Conservation (phyloP, 2,797 vertebrate genomes). For the Sebastes jordani region DNA sequence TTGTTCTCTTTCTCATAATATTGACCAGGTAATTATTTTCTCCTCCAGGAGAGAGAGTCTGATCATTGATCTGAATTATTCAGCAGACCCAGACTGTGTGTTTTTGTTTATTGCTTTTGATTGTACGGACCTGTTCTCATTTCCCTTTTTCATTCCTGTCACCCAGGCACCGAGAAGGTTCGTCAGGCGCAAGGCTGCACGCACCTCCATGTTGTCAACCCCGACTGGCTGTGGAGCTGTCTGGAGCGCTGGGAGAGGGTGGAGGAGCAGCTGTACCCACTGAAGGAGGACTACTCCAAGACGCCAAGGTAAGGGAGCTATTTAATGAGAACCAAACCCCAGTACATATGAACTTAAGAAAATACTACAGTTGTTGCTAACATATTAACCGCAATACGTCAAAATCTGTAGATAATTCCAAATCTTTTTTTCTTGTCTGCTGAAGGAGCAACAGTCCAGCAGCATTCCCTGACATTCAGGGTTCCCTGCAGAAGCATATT, state of each 20-base stretch:
- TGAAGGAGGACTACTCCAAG: conserved; percentile 90
- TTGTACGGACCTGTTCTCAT: not conserved
- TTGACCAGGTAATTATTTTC: conserved; percentile 29
- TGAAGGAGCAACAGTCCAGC: conserved; percentile 91
- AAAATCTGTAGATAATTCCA: not conserved
- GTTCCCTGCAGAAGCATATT: conserved; percentile 77
- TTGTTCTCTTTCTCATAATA: conserved; percentile 5
- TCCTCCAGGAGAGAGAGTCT: not conserved
- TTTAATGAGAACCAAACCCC: not conserved
- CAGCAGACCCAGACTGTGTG: not conserved
- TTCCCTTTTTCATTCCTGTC: not conserved
- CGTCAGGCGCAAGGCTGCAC: conserved; percentile 91
- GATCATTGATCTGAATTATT: conserved; percentile 25
- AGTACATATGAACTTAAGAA: not conserved
- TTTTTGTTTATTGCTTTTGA: not conserved
- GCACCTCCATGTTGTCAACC: conserved; percentile 92
- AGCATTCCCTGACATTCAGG: conserved; percentile 82
- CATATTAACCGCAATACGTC: not conserved
- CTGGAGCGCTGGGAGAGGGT: conserved; percentile 97
- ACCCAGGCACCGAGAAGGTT: conserved; percentile 95
- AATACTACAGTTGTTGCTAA: not conserved
- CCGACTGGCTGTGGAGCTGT: conserved; percentile 98
- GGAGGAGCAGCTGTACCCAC: conserved; percentile 93
- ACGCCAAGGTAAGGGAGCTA: conserved; percentile 80
- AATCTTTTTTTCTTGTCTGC: not conserved